Evolutionary conservation across 2,113 vertebrate genomes (phyloP).

Genomic region (Chiloscyllium plagiosum): DNA sequence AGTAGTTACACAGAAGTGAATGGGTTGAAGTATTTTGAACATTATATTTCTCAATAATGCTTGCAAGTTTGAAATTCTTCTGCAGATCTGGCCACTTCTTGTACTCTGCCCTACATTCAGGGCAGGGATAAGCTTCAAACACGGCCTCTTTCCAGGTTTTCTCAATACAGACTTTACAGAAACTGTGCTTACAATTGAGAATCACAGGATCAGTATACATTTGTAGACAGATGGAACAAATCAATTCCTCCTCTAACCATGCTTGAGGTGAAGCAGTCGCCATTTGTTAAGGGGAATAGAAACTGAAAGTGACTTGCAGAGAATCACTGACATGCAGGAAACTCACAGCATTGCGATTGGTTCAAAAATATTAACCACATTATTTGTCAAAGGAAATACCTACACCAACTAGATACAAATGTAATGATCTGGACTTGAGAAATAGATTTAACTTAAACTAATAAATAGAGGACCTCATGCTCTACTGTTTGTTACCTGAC

Average conservation of each 20-base stretch:
- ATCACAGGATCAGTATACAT: conserved; percentile 24
- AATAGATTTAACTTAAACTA: background rate
- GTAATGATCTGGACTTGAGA: background rate
- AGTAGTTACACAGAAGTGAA: conserved; percentile 51
- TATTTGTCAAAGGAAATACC: background rate
- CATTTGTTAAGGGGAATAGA: background rate
- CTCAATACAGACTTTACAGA: conserved; percentile 31
- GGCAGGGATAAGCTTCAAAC: conserved; percentile 38
- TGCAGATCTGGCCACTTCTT: conserved; percentile 25
- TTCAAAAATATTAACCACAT: background rate
- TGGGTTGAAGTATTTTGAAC: conserved; percentile 40
- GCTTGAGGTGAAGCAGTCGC: background rate
- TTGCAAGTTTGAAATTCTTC: conserved; percentile 41
- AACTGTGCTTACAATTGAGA: conserved; percentile 32
- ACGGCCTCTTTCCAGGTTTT: background rate
- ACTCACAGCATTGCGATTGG: background rate
- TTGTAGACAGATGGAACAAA: conserved; percentile 11
- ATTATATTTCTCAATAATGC: conserved; percentile 30
- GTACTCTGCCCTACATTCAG: conserved; percentile 41
- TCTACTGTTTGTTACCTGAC: background rate
- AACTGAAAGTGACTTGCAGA: background rate
- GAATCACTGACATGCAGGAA: too few relatives aligned
- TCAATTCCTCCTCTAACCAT: conserved; percentile 14
- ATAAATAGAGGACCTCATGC: background rate
- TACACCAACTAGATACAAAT: background rate